Percentiles rank a stretch among this genome's conserved stretches.
These are phyloP conservation scores for Thaumatotibia leucotreta DNA, from an alignment of 1,140 invertebrate genomes.

Conservation along the genomic window DNA sequence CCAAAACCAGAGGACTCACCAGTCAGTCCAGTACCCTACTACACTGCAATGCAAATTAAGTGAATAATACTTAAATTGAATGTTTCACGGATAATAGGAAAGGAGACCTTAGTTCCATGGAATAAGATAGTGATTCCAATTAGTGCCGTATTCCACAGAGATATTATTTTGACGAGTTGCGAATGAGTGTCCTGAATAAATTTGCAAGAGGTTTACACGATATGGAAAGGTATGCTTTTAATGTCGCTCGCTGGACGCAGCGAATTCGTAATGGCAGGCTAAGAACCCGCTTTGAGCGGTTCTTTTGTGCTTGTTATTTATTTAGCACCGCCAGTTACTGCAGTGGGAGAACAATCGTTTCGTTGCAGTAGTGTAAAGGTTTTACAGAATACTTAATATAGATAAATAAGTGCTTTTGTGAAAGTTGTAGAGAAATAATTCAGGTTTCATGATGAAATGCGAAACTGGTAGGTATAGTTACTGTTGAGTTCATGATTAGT, in stretches of 20 bases:
- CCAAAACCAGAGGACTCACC: conserved; percentile 20
- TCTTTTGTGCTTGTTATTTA: neutral
- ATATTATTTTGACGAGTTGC: conserved; percentile 38
- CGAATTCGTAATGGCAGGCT: neutral
- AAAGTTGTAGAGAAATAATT: neutral
- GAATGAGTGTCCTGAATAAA: conserved; percentile 47
- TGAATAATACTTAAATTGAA: conserved; percentile 41
- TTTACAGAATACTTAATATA: neutral
- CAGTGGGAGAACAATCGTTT: neutral
- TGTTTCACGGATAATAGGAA: conserved; percentile 16
- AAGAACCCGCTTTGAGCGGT: conserved; percentile 6
- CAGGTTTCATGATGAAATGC: neutral
- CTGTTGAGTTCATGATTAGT: no score
- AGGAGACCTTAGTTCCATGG: neutral
- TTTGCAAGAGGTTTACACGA: conserved; percentile 45
- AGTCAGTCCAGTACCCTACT: conserved; percentile 14
- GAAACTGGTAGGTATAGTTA: neutral
- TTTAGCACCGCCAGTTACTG: neutral
- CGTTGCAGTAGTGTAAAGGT: neutral
- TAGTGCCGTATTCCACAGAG: conserved; percentile 20
- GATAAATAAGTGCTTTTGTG: neutral
- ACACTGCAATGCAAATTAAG: conserved; percentile 40
- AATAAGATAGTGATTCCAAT: neutral
- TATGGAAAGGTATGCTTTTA: conserved; percentile 38
- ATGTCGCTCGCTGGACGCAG: conserved; percentile 22